Conservation (phyloP, 2,888 invertebrate species). For the Piscicola geometra region DNA sequence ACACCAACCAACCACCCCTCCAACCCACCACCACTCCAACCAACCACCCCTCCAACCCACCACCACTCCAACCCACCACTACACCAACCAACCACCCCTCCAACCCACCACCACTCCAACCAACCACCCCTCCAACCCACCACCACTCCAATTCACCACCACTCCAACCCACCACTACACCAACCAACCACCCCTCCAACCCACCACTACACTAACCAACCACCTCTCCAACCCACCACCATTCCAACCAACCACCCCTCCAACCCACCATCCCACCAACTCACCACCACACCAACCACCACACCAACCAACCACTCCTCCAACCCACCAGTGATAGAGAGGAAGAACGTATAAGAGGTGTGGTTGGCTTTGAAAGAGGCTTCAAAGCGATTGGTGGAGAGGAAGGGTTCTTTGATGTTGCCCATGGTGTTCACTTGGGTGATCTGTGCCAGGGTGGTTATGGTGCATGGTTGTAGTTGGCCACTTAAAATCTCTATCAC, state of each 20-base stretch:
- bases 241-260: no score
- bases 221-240: no score
- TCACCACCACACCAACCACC: no score
- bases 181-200: background rate
- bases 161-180: background rate
- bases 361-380: constrained; percentile 17
- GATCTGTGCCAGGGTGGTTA: no score
- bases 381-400: constrained; percentile 36
- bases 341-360: background rate
- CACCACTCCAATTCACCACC: constrained; percentile 6
- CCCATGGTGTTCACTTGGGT: constrained; percentile 41
- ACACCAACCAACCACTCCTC: background rate
- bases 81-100: no score
- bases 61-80: no score
- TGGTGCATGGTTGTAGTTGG: no score
- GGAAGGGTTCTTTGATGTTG: constrained; percentile 41
- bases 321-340: constrained; percentile 27
- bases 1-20: no score
- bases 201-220: background rate
- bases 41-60: no score
- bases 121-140: background rate
- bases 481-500: no score
- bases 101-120: background rate
- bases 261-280: no score
- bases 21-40: no score